phyloP scores from a whole-genome alignment of 2,113 vertebrate species.

The Potamarius usumacintae region DNA sequence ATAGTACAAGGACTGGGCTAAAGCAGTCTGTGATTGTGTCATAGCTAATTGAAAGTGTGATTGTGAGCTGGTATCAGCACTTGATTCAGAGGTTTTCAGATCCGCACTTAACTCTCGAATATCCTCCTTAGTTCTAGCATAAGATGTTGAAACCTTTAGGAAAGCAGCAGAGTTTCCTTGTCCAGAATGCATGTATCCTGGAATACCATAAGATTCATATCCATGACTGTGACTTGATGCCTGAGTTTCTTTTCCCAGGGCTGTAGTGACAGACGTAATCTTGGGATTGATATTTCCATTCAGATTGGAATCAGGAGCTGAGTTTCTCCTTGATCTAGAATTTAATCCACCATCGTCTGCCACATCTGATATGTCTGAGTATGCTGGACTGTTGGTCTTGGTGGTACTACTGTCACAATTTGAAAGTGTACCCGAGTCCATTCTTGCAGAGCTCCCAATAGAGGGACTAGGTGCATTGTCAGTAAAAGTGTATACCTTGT shows the following conservation, averaged over 20 bases:
- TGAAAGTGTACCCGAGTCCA: conserved; percentile 82
- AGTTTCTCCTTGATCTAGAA: conserved; percentile 85
- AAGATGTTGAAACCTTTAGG: conserved; percentile 74
- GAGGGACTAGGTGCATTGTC: conserved; percentile 98
- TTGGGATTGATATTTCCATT: conserved; percentile 75
- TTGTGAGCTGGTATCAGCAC: conserved; percentile 71
- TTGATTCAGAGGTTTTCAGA: conserved; percentile 78
- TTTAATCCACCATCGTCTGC: conserved; percentile 92
- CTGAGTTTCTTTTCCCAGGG: conserved; percentile 83
- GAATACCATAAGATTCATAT: conserved; percentile 94
- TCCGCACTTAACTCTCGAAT: conserved; percentile 82
- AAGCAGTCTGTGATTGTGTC: conserved; percentile 91
- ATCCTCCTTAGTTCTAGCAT: conserved; percentile 83
- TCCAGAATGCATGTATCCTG: conserved; percentile 86
- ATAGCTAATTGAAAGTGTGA: conserved; percentile 94
- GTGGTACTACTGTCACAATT: conserved; percentile 77
- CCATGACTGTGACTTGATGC: conserved; percentile 91
- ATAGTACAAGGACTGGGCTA: conserved; percentile 97
- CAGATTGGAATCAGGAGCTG: conserved; percentile 81
- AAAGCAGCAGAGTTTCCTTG: conserved; percentile 76
- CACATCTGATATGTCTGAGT: conserved; percentile 96
- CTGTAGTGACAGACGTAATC: conserved; percentile 73
- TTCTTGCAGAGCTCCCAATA: conserved; percentile 87
- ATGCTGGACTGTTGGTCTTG: conserved; percentile 96
- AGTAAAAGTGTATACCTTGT: conserved; percentile 98